A percentile compares a stretch with the other conserved stretches of the same genome.
Evolutionary conservation across 1,140 invertebrate species (phyloP).

Genomic region (Microplitis demolitor): DNA sequence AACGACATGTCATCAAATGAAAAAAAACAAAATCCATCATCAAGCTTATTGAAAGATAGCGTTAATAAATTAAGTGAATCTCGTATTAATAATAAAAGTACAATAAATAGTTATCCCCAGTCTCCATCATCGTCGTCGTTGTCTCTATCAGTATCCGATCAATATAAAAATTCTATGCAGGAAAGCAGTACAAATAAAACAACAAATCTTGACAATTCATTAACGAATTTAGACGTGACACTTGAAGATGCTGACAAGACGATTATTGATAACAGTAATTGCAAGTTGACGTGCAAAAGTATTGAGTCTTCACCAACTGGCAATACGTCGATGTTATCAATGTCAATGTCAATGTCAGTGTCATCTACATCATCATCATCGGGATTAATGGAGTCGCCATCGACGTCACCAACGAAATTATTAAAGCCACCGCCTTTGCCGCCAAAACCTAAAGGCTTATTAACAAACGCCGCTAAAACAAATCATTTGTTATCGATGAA

Average conservation of each 20-base stretch:
- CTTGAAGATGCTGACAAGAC: slow-evolving; percentile 52
- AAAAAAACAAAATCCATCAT: slow-evolving; percentile 30
- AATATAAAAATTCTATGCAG: slow-evolving; percentile 4
- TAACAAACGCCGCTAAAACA: slow-evolving; percentile 42
- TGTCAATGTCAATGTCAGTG: slow-evolving; percentile 43
- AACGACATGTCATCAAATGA: slow-evolving; percentile 46
- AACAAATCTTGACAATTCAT: slow-evolving; percentile 35
- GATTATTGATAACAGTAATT: slow-evolving; percentile 47
- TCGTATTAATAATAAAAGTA: too few species aligned
- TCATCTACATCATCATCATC: slow-evolving; percentile 55
- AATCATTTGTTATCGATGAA: slow-evolving; percentile 46
- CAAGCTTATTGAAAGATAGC: slow-evolving; percentile 8
- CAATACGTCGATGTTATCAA: not conserved
- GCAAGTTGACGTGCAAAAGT: slow-evolving; percentile 26
- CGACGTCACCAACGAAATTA: slow-evolving; percentile 40
- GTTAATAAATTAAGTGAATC: slow-evolving; percentile 1
- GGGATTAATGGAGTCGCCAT: not conserved
- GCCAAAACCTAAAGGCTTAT: slow-evolving; percentile 57
- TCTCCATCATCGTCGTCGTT: too few species aligned
- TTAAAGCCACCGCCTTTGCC: slow-evolving; percentile 57
- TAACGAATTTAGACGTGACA: slow-evolving; percentile 43
- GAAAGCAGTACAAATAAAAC: slow-evolving; percentile 12
- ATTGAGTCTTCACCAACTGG: not conserved
- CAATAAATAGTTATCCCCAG: too few species aligned
- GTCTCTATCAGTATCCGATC: not conserved